These are phyloP conservation scores for Sinotaia quadrata DNA, from an alignment of 2,888 invertebrate genomes.

Conservation along the genomic window DNA sequence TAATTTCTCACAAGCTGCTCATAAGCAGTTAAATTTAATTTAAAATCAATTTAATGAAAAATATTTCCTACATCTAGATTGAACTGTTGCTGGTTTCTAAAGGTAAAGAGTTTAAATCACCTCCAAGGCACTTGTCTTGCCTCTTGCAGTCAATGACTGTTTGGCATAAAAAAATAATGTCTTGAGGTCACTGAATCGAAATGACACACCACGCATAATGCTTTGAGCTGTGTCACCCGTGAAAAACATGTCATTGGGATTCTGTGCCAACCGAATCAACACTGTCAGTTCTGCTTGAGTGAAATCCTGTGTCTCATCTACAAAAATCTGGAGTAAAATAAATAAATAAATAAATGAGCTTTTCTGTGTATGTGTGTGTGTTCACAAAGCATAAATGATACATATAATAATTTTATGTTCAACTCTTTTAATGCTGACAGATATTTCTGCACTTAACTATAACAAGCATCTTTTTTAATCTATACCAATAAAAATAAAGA, in stretches of 20 bases:
- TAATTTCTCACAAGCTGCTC: no score
- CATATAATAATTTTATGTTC: no score
- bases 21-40: no score
- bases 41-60: no score
- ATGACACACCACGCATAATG: conserved; percentile 67
- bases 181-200: conserved; percentile 62
- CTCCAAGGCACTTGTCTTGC: conserved; percentile 28
- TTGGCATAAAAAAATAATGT: conserved; percentile 61
- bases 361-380: no score
- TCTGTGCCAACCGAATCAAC: conserved; percentile 55
- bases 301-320: conserved; percentile 68
- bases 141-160: conserved; percentile 44
- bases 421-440: no score
- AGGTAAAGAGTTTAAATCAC: no score
- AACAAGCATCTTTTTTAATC: no score
- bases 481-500: no score
- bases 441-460: no score
- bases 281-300: conserved; percentile 66
- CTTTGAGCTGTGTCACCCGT: conserved; percentile 68
- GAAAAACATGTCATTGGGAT: conserved; percentile 65
- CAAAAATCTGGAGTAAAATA: conserved; percentile 50
- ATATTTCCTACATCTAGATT: no score
- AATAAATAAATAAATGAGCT: background rate
- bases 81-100: no score
- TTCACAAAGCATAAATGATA: background rate